Base-by-base conservation (phyloP, 2,797 vertebrate species). In the Phylloscopus collybita region DNA sequence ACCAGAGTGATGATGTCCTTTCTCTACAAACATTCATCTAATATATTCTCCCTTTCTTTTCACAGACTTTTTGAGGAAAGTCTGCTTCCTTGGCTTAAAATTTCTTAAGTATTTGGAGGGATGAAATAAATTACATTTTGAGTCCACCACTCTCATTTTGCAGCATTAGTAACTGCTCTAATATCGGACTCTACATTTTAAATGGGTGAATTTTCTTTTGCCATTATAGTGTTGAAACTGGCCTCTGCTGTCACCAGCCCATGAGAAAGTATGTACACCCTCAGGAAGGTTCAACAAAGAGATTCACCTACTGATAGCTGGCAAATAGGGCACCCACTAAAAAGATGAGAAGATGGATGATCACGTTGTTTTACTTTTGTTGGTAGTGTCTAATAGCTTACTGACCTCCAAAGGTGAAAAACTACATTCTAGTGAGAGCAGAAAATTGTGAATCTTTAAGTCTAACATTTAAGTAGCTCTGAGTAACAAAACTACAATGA, bases 371-470 rank as follows among this genome's bases (percentile, higher is more conserved):
- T 79, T 79, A 45, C 34, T 90, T 38, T 42, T 56, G 62, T 26
- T 71, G 62, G 76, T 56, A 92, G 80, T 69, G 26, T 38, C 51
- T 56, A 86, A 89, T 59, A 95, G 66, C 61, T 95, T 81, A 92
- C 57, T 94, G 91, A 93, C 61, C 80, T 95, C 88, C 70, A 91
- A 83, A 75, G 57, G 60, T 45, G 54, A 83, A 94, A 96, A 95
- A 87, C 36, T 1, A 57, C 69, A 92, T 53, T 26, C 26, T 88
- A 72, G 38, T 56, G 47, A 94, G 76, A 95, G 44, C 61, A 75
- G 66, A 80, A 91, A 95, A 86, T 29, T 86, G 61, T 64, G 53
- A 82, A 74, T 79, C 82, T 89, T 50, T 72, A 81, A 95, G 79
- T 61, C 44, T 94, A 88, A 78, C 60, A 38, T 93, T 54, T 69